Base-by-base conservation (phyloP, 2,797 vertebrate genomes). In the Enteromius paludinosus region DNA sequence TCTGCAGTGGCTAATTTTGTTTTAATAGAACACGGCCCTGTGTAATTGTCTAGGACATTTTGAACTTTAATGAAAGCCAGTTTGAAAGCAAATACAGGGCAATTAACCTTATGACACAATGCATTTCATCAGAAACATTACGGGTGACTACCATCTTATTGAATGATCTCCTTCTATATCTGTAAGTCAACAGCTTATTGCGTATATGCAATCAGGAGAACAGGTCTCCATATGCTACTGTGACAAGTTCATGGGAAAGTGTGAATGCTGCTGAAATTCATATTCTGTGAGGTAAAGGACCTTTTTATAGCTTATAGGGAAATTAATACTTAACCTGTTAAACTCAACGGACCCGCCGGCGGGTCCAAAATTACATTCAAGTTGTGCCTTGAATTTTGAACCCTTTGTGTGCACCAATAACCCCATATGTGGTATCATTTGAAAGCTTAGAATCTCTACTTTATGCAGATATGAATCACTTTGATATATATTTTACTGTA, bases 21-120 rank as follows among this genome's bases (percentile, higher is more conserved):
- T 41, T 41, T 81, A 83, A 83, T 81, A 30, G 61, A 84, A 84
- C 68, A 86, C 3, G 15, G 14, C 61, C 45, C 61, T 59, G 47
- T 78, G 72, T 81, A 86, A 82, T 84, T 78, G 73, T 35, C 41
- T 25, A 20, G 56, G 56, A 66, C 1, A 23, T 74, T 64, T 68
- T 41, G 11, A 77, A 81, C n/a, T 65, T 5, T 74, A 78, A 86
- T 84, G 78, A 66, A 86, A 78, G 61, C 43, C 45, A 25, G 30
- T 74, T 64, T 25, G 10, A 33, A 59, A 52, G n/a, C 41, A 70
- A 61, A 73, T 38, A 43, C 28, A 20, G 72, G 9, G 45, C 78
- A 62, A 82, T 84, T 78, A 86, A 81, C 85, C 85, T 74, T 72
- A 6, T 75, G 74, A 75, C 68, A 81, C 64, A 64, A 66, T 15